Evolutionary conservation across 2,888 invertebrate species (phyloP), one percentile per base, ranked within the genome.

Genomic region (Fragum fragum): DNA sequence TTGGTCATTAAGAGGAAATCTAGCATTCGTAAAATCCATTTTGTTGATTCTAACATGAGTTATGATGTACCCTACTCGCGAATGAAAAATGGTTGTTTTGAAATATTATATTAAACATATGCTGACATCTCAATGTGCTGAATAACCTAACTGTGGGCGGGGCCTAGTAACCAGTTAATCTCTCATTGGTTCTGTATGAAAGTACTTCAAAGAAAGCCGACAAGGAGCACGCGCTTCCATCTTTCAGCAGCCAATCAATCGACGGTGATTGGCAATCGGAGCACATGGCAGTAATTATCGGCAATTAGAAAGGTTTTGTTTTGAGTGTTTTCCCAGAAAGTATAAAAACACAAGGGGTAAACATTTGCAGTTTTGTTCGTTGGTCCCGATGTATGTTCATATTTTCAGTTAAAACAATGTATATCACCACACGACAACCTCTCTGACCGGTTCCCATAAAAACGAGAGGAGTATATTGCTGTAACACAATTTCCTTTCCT

Each of bases 81-180:
- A 53, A 84, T 77, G 76, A 81, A 77, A 76, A 71, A 79, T 81
- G 79, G 53, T 66, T 85, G 83, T 86, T 86, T 83, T 86, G 85
- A 86, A 86, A 86, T 72, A 82, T 63, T 76, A 80, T 72, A 71
- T 57, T 68, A 71, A 76, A 80, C 72, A 76, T 73, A 32, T 61
- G 57, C 42, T 76, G 75, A 80, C 75, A 66, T 59, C 80, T 80
- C 71, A 75, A 76, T 80, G 80, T 18, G 52, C 47, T 23, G 29
- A 61, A 47, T 36, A 23, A 26, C 61, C 23, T 14, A 23, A 26
- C 3, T 23, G 47, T 16, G 73, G 73, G 59, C 28, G 73, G 61
- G 29, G 59, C 28, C 61, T n/a, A 28, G 1, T n/a, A 23, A 59
- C 14, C 23, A 52, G 53, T 6, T 11, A 18, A 16, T 3, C 21